Base-by-base conservation (phyloP, 2,797 vertebrate genomes). In the Tragopan temminckii region DNA sequence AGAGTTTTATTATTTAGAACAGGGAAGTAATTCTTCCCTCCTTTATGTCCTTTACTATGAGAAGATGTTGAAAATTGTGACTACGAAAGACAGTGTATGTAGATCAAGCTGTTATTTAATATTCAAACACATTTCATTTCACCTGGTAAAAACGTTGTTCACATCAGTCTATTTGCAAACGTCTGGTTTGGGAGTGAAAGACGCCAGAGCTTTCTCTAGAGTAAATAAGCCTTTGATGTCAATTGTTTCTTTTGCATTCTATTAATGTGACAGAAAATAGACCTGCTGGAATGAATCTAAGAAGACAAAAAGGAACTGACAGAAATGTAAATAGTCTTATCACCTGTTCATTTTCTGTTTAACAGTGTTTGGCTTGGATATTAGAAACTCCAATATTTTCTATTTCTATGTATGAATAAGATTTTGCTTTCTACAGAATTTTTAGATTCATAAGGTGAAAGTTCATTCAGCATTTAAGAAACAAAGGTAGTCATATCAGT, bases 311-410 rank as follows among this genome's bases (percentile, higher is more conserved):
- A 95, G 67, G 42, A 38, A 93, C 46, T 76, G 88, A 96, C 58
- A 35, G 3, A 68, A 84, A 96, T 43, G 23, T 29, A 92, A 88
- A 81, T 35, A 93, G 4, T 40, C 53, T 42, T 64, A 89, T 97
- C 62, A 93, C 21, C 52, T 97, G 94, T 72, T 95, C 52, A 17
- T 95, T 97, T 94, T 92, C 80, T 87, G 86, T 72, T 58, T 35
- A 57, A 69, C 85, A 46, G 24, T 94, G 61, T 97, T 98, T 96
- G 74, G n/a, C 52, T 91, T 97, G 86, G 92, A 96, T 50, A 21
- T 43, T 43, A 9, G 33, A 94, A 93, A 92, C 74, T 95, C 50
- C 24, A 89, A 20, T 61, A 78, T 58, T 88, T 92, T 74, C 27
- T 52, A 45, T 61, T 81, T 82, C 33, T 77, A 5, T 31, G 7